These are phyloP conservation scores for Danio rerio DNA, from an alignment of 2,113 vertebrate genomes.

Conservation along the genomic window DNA sequence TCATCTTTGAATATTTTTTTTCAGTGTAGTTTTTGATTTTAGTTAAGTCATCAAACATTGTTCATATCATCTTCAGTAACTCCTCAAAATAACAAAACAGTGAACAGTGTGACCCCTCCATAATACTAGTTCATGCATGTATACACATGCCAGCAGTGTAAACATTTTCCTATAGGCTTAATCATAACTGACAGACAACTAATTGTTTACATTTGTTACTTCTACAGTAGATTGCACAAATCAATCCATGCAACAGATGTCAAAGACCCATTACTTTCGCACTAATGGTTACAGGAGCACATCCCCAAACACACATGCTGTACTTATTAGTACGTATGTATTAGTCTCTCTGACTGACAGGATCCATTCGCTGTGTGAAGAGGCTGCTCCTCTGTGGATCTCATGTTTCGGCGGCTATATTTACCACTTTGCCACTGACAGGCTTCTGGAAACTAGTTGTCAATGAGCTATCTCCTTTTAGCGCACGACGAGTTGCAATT, in stretches of 20 bases:
- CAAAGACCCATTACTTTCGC: neutral
- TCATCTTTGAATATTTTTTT: no score
- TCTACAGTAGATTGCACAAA: constrained; percentile 36
- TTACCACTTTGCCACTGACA: constrained; percentile 74
- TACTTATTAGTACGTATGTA: neutral
- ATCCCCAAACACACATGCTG: neutral
- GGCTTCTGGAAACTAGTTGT: constrained; percentile 72
- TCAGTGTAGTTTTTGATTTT: no score
- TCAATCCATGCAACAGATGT: neutral
- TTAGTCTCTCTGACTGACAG: constrained; percentile 34
- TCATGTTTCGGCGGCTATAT: constrained; percentile 72
- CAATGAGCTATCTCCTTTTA: constrained; percentile 72
- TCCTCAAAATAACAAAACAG: neutral
- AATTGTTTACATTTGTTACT: constrained; percentile 10
- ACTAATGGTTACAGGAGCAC: constrained; percentile 2
- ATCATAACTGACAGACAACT: neutral
- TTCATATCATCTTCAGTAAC: neutral
- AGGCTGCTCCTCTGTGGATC: constrained; percentile 61
- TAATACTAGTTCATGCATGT: neutral
- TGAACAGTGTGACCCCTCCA: neutral
- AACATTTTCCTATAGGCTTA: constrained; percentile 1
- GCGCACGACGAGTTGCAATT: constrained; percentile 71
- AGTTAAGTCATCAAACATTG: neutral
- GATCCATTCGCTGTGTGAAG: constrained; percentile 53
- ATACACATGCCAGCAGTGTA: neutral